Base-by-base conservation (phyloP, 1,140 invertebrate genomes). In the Temnothorax curvispinosus region DNA sequence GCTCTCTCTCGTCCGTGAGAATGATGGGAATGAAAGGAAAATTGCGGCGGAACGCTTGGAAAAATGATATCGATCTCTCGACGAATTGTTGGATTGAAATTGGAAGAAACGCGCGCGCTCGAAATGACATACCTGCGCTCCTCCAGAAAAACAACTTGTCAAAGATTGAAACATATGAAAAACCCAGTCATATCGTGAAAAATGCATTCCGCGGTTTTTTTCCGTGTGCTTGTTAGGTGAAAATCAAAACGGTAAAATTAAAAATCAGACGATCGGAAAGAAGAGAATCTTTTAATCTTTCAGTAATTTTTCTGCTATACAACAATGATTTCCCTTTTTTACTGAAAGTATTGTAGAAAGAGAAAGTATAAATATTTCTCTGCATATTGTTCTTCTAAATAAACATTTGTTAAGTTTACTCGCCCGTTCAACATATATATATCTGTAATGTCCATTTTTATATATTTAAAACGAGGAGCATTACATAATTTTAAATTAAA, bases 11-110 rank as follows among this genome's bases (percentile, higher is more conserved):
- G 13, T 72, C 18, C 62, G 11, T 18, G 27, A 44, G 4, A 74
- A 47, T 44, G 47, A 74, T 47, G 27, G 18, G 41, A 62, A 82
- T 75, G 80, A 75, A 84, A 84, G 56, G 35, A 84, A 84, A 84
- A 75, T 84, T 84, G 41, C 44, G 38, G 32, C 18, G 6, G 7
- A 21, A 50, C n/a, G 54, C n/a, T 75, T 38, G 69, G 69, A 50
- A 75, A 74, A 74, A 84, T 84, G 69, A 84, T 50, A 75, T 75
- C 54, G 69, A 84, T 13, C 38, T 47, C 38, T 60, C n/a, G 27
- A 2, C 21, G 50, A 56, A 56, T 56, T 71, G n/a, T 60, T 74
- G 9, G 15, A 62, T 60, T 58, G 67, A 82, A 72, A 84, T 84
- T 74, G 54, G 13, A 74, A 60, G 41, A 27, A 84, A 84, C 69